Evolutionary conservation across 2,113 vertebrate species (phyloP).

Genomic region (Elachura formosa): DNA sequence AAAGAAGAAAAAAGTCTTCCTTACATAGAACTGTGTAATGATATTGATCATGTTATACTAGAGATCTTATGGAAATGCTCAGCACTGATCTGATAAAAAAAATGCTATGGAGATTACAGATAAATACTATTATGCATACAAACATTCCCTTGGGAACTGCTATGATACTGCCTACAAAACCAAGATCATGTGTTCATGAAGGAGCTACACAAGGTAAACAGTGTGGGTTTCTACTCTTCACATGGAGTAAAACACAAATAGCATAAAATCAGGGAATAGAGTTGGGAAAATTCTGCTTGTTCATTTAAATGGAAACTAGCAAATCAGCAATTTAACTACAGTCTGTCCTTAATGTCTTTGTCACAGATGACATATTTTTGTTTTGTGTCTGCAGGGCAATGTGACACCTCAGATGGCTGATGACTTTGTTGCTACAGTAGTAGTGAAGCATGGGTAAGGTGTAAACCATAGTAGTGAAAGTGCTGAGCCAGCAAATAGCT

Average conservation of each 20-base stretch:
- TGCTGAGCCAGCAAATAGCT: conserved; percentile 11
- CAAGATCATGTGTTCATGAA: neutral
- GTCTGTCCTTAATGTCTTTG: neutral
- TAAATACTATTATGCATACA: conserved; percentile 2
- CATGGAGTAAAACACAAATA: neutral
- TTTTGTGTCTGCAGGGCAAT: neutral
- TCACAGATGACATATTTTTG: neutral
- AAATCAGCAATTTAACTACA: neutral
- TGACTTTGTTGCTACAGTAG: neutral
- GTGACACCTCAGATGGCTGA: neutral
- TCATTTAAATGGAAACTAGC: neutral
- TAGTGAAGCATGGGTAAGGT: neutral
- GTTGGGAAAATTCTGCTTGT: neutral
- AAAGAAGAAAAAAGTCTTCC: neutral
- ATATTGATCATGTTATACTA: neutral
- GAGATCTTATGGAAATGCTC: conserved; percentile 1
- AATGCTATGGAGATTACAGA: neutral
- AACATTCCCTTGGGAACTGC: conserved; percentile 34
- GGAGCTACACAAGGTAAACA: neutral
- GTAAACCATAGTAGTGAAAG: neutral
- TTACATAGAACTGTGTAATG: neutral
- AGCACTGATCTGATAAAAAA: conserved; percentile 22
- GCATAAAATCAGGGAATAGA: neutral
- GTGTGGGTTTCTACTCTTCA: neutral
- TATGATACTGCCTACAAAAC: conserved; percentile 1